phyloP scores from a whole-genome alignment of 2,797 vertebrate species.

The Anableps anableps region DNA sequence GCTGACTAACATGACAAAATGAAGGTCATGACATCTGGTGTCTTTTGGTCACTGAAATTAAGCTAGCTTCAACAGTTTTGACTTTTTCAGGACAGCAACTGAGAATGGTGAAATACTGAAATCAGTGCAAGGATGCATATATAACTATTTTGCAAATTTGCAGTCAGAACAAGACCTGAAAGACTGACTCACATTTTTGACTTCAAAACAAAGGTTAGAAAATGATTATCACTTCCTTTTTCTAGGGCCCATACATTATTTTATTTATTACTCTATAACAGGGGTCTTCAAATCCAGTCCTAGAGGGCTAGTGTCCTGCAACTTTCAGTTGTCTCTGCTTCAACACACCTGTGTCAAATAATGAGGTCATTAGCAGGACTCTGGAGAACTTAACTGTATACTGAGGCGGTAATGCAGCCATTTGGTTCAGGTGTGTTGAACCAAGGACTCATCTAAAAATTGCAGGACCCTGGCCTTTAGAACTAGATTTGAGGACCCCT shows the following conservation, averaged over 20 bases:
- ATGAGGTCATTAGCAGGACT: no score
- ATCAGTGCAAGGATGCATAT: neutral
- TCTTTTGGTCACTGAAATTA: neutral
- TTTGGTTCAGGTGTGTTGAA: no score
- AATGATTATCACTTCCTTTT: neutral
- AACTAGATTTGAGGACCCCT: no score
- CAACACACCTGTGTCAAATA: no score
- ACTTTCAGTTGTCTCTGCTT: no score
- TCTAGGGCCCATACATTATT: neutral
- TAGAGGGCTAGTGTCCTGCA: no score
- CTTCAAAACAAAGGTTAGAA: neutral
- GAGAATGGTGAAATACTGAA: neutral
- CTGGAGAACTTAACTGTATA: no score
- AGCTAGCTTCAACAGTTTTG: neutral
- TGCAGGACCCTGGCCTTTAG: no score
- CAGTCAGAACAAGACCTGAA: neutral
- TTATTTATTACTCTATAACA: no score
- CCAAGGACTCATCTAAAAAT: no score
- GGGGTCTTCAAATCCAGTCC: no score
- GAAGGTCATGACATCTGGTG: neutral
- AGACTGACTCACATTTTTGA: neutral
- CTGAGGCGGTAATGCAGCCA: no score
- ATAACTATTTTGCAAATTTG: neutral
- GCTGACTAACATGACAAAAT: neutral
- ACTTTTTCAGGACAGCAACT: neutral